Conservation (phyloP, 2,888 invertebrate genomes). For the Drosophila merina region DNA sequence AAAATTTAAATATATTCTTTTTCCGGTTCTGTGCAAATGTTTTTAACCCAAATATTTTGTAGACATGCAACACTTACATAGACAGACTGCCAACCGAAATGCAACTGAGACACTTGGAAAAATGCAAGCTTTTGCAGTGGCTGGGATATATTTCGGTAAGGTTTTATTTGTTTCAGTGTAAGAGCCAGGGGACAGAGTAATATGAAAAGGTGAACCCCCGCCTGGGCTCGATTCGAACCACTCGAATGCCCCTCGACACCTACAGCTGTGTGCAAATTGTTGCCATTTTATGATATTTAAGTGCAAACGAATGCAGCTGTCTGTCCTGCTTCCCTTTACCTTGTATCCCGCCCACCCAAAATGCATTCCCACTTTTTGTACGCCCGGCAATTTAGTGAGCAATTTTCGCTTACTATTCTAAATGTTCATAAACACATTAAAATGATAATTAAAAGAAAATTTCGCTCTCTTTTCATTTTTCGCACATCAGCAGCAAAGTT, state of each 20-base stretch:
- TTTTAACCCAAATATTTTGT: constrained; percentile 80
- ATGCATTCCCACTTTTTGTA: constrained; percentile 3
- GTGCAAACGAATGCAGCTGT: constrained; percentile 62
- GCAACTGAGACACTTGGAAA: constrained; percentile 22
- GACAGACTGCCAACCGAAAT: constrained; percentile 48
- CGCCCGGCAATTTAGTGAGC: constrained; percentile 56
- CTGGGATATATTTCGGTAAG: too few species aligned
- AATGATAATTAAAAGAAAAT: constrained; percentile 78
- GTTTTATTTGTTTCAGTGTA: constrained; percentile 3
- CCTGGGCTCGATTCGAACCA: constrained; percentile 20
- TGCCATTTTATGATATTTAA: constrained; percentile 44
- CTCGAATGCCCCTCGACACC: constrained; percentile 30
- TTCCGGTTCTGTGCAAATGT: constrained; percentile 59
- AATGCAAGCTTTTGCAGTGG: background rate
- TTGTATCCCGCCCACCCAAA: background rate
- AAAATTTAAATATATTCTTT: constrained; percentile 66
- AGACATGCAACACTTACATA: constrained; percentile 68
- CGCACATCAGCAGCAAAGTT: constrained; percentile 47
- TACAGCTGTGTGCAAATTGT: constrained; percentile 46
- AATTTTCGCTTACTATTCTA: constrained; percentile 73
- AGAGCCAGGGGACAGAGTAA: constrained; percentile 4
- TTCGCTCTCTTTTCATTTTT: constrained; percentile 45
- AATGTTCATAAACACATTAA: constrained; percentile 81
- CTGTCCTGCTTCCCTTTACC: constrained; percentile 14
- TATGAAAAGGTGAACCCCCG: constrained; percentile 30